These are phyloP conservation scores for Biston betularia DNA, from an alignment of 2,888 invertebrate species.

Conservation along the genomic window DNA sequence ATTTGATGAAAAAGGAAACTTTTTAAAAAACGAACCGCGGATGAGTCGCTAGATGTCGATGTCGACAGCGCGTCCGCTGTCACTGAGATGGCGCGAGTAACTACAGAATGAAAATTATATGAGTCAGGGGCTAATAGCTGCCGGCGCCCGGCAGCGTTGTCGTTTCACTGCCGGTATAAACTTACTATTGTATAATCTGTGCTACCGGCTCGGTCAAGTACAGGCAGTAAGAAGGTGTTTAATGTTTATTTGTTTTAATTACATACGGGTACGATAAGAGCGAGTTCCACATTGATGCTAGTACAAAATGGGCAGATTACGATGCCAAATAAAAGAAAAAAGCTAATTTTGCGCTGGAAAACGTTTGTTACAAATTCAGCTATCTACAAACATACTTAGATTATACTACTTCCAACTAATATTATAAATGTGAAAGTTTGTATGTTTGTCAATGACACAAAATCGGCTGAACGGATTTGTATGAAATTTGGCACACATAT, in stretches of 20 bases:
- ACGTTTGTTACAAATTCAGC: no score
- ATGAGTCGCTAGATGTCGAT: constrained; percentile 29
- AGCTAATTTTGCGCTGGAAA: no score
- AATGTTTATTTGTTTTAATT: constrained; percentile 8
- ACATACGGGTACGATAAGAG: not conserved
- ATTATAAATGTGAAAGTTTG: no score
- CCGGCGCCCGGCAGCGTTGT: constrained; percentile 17
- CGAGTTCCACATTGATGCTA: not conserved
- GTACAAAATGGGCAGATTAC: not conserved
- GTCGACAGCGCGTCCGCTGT: constrained; percentile 50
- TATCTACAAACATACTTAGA: no score
- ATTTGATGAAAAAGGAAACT: constrained; percentile 8
- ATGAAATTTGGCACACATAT: no score
- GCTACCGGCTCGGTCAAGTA: constrained; percentile 1
- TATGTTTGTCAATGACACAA: no score
- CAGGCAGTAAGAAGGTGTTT: not conserved
- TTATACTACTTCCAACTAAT: no score
- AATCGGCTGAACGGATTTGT: no score
- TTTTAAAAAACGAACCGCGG: constrained; percentile 26
- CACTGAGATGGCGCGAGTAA: constrained; percentile 58
- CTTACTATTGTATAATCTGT: constrained; percentile 2
- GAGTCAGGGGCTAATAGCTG: not conserved
- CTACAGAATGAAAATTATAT: constrained; percentile 43
- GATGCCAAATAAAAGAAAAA: no score
- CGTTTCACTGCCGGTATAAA: constrained; percentile 2